Base-by-base conservation (phyloP, 2,888 invertebrate species). In the Ephialtes manifestator region DNA sequence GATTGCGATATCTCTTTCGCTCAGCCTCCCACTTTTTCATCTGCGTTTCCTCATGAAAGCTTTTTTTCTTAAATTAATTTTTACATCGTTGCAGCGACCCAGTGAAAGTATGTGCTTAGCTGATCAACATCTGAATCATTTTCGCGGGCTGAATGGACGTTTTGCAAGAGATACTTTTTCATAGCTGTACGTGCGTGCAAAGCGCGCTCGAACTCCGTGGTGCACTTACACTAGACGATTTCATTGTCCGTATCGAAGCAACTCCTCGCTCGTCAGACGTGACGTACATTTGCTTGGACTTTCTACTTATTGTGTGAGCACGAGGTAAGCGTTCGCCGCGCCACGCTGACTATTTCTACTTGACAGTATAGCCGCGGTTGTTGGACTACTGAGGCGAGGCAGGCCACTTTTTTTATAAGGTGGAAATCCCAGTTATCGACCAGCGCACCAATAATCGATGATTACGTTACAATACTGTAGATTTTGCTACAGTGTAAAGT, bases 221-320 rank as follows among this genome's bases (percentile, higher is more conserved):
- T 51, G 31, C 35, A 65, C 71, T 79, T 58, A 77, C 53, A 55
- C 67, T 46, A 31, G 74, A 13, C 48, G 75, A 63, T 63, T 75
- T 35, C 55, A 68, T 68, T 68, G 68, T 68, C 28, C 68, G 48
- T 28, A 15, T 68, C 67, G 67, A 24, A 46, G 7, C 10, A 18
- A 46, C 43, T 67, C 28, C 43, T 67, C 28, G 68, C 65, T 65
- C 24, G 46, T 7, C 43, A 35, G 20, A 68, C 68, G 46, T 51
- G 43, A 65, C 39, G 65, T 72, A 46, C 51, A 71, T 24, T 46
- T 28, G 60, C 46, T 43, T 55, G 63, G 72, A 80, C 71, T 80
- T 80, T 80, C 79, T 80, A 80, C 72, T 80, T 68, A 43, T 68
- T 72, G 79, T 79, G 24, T 51, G 43, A 60, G 13, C 60, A 8